Percentiles rank a stretch among this genome's conserved stretches.
These are phyloP conservation scores for Labeo calbasu DNA, from an alignment of 2,797 vertebrate genomes.

Conservation along the genomic window DNA sequence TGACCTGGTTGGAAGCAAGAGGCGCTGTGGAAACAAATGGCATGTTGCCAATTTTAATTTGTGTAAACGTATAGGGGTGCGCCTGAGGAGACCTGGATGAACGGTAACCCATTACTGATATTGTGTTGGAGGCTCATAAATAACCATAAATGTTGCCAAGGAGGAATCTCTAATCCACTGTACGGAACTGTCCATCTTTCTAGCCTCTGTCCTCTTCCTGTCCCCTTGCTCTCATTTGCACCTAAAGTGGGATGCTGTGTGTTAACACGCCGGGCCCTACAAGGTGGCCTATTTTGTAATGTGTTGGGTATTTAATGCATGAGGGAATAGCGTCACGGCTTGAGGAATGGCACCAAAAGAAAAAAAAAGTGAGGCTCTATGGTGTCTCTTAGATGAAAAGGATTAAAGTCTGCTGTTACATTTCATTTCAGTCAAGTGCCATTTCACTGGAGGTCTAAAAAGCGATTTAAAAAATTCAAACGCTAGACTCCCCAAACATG, in stretches of 20 bases:
- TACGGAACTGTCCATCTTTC: slow-evolving; percentile 23
- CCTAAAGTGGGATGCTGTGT: slow-evolving; percentile 68
- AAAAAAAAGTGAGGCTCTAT: not conserved
- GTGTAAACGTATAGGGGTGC: slow-evolving; percentile 52
- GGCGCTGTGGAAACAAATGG: slow-evolving; percentile 42
- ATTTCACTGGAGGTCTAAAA: slow-evolving; percentile 36
- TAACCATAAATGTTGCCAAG: slow-evolving; percentile 61
- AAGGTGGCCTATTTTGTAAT: slow-evolving; percentile 78
- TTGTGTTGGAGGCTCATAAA: slow-evolving; percentile 65
- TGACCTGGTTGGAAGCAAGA: slow-evolving; percentile 44
- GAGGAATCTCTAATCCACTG: slow-evolving; percentile 53
- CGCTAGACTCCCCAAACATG: not conserved
- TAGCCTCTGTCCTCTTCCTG: slow-evolving; percentile 43
- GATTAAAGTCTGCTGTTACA: slow-evolving; percentile 24
- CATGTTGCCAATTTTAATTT: slow-evolving; percentile 49
- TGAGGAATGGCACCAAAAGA: not conserved
- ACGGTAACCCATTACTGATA: slow-evolving; percentile 65
- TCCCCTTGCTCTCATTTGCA: slow-evolving; percentile 59
- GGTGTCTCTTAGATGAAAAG: slow-evolving; percentile 25
- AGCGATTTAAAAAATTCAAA: not conserved
- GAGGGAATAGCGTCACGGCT: slow-evolving; percentile 60
- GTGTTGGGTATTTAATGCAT: slow-evolving; percentile 75
- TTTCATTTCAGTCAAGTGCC: slow-evolving; percentile 27
- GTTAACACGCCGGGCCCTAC: slow-evolving; percentile 66
- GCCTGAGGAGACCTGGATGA: slow-evolving; percentile 47